Conservation (phyloP, 2,797 vertebrate species). For the Knipowitschia caucasica region DNA sequence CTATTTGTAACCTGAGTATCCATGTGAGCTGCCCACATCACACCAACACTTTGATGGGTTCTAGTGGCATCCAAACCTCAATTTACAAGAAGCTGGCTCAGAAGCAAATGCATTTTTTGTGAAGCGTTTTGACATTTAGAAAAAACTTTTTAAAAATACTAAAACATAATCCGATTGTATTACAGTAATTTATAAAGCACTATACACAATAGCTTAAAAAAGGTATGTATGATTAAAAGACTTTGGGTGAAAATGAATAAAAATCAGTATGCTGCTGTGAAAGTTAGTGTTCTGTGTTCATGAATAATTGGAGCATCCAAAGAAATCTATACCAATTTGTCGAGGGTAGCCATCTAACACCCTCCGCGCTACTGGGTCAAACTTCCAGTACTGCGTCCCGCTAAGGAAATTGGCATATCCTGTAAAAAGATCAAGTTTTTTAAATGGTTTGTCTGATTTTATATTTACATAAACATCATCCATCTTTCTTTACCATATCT, state of each 20-base stretch:
- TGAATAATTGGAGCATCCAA: slow-evolving; percentile 37
- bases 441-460: not conserved
- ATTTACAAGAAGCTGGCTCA: not conserved
- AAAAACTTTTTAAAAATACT: not conserved
- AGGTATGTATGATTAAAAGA: not conserved
- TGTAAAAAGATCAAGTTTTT: slow-evolving; percentile 20
- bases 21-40: not conserved
- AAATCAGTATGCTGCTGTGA: not conserved
- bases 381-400: slow-evolving; percentile 84
- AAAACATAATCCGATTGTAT: not conserved
- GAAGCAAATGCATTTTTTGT: not conserved
- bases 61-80: not conserved
- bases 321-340: slow-evolving; percentile 76
- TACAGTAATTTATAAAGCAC: not conserved
- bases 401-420: slow-evolving; percentile 67
- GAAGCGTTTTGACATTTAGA: not conserved
- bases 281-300: slow-evolving; percentile 18
- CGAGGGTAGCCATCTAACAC: slow-evolving; percentile 83
- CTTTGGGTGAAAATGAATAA: not conserved
- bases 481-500: slow-evolving; percentile 37
- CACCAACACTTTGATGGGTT: not conserved
- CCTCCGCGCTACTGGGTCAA: slow-evolving; percentile 77
- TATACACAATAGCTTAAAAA: not conserved
- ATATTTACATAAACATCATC: not conserved
- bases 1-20: slow-evolving; percentile 2